Evolutionary conservation across 2,113 vertebrate genomes (phyloP), one percentile per base, ranked within the genome.

Genomic region (Tor tambroides): DNA sequence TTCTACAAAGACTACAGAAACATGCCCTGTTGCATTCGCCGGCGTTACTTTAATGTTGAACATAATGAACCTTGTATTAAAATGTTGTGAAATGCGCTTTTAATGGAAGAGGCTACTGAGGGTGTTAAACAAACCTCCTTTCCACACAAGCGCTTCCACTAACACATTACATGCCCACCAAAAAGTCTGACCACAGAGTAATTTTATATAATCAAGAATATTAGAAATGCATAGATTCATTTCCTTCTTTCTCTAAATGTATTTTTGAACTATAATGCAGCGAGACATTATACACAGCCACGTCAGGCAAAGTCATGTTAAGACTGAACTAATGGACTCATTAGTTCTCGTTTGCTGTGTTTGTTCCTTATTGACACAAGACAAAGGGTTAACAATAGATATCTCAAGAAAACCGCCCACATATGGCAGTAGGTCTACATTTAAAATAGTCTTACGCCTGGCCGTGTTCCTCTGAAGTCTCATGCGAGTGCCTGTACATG

Each of bases 31-130:
- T 69, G n/a, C 41, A 49, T 83, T 67, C 63, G 51, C 63, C 51
- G 17, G 19, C 38, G 15, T 69, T 83, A 30, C 61, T 82, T 82
- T 82, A 83, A 69, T 23, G 26, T 30, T 83, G 28, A 51, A 49
- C 63, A 69, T 49, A 69, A 32, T 32, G 26, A 83, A 49, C n/a
- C 43, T 82, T 67, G 80, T 69, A 23, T 83, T 83, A 67, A 67
- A 83, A 83, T 67, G n/a, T 43, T 49, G 38, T 65, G 14, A 81
- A 81, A 81, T 81, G 5, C 19, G 26, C 41, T 46, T 83, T 69
- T 83, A 83, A 83, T 69, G 41, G 17, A 83, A 83, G 30, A 69
- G 17, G 79, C 79, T 69, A 26, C 19, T 49, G 26, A 67, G 15
- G 23, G 14, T 43, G 15, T 81, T 63, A 43, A 81, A 65, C 79